Conservation (phyloP, 35 echinoderm and acorn worm genomes). For the Patiria miniata region DNA sequence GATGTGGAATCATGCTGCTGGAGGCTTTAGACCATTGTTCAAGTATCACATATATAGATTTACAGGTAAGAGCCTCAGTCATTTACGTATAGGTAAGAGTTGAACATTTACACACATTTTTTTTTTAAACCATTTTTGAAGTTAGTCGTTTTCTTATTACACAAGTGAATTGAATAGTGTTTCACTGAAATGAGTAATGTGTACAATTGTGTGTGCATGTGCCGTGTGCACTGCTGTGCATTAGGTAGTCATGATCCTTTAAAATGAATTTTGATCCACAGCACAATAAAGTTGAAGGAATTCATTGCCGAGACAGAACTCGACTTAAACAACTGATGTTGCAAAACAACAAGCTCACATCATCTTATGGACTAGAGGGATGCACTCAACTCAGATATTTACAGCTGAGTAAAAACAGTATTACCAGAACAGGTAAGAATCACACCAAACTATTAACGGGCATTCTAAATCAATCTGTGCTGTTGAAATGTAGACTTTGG, state of each 20-base stretch:
- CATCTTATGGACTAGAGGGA: constrained; percentile 85
- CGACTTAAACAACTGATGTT: constrained; percentile 40
- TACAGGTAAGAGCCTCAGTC: constrained; percentile 48
- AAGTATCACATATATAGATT: constrained; percentile 65
- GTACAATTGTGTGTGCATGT: too few species aligned
- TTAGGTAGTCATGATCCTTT: too few species aligned
- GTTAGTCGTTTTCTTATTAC: too few species aligned
- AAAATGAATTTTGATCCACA: constrained; percentile 35
- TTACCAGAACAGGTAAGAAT: constrained; percentile 71
- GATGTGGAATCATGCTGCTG: constrained; percentile 58
- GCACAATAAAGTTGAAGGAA: constrained; percentile 74
- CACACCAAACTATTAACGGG: too few species aligned
- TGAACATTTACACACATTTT: too few species aligned
- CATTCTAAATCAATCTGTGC: too few species aligned
- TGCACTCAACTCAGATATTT: constrained; percentile 68
- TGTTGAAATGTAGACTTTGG: too few species aligned
- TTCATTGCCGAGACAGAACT: constrained; percentile 69
- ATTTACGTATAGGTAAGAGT: too few species aligned
- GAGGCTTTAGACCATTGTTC: constrained; percentile 57
- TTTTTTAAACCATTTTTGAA: too few species aligned
- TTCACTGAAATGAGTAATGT: too few species aligned
- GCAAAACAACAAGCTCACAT: constrained; percentile 60
- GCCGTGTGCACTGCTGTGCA: too few species aligned
- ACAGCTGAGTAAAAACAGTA: constrained; percentile 67
- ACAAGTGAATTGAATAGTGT: too few species aligned